Base-by-base conservation (phyloP, 2,797 vertebrate species). In the Columba guinea region DNA sequence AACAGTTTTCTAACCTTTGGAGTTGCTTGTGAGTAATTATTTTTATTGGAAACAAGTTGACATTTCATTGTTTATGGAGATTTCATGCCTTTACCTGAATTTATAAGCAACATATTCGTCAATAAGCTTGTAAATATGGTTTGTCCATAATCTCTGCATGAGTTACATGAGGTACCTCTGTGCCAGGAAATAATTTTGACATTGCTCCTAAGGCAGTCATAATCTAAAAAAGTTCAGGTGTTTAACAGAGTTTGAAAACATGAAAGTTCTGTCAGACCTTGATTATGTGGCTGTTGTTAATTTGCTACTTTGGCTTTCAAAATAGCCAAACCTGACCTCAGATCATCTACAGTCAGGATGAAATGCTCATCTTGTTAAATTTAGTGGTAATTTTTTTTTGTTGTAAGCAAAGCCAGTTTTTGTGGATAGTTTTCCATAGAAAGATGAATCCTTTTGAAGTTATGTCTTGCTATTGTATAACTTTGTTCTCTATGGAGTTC, bases 111-210 rank as follows among this genome's bases (percentile, higher is more conserved):
- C 48, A 65, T 84, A 64, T 82, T 87, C 70, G 41, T 64, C 32
- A 34, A 86, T 79, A 95, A 87, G 21, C 59, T 96, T 93, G 69
- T 93, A 96, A 97, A 95, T 63, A 46, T 86, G 76, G 93, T 96
- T 97, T 96, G 69, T 82, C 59, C 86, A 46, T 68, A 88, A 90
- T 48, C 44, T 93, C 39, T 84, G 56, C 49, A 90, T 37, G 81
- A 93, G 93, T 91, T 94, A 92, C 87, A 67, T 79, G 39, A 83
- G 55, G 28, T 91, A 20, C 41, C 60, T 89, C 16, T 83, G 64
- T 84, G 79, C 34, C 60, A 63, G 73, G 82, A 87, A 60, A 80
- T 41, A 94, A 88, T 94, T 82, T 94, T 90, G 96, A 55, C 39
- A 67, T 56, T 16, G 27, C 96, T 96, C 89, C 68, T 86, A 79